Percentiles rank a stretch among this genome's conserved stretches.
These are phyloP conservation scores for Pogonomyrmex barbatus DNA, from an alignment of 1,140 invertebrate genomes.

Conservation along the genomic window DNA sequence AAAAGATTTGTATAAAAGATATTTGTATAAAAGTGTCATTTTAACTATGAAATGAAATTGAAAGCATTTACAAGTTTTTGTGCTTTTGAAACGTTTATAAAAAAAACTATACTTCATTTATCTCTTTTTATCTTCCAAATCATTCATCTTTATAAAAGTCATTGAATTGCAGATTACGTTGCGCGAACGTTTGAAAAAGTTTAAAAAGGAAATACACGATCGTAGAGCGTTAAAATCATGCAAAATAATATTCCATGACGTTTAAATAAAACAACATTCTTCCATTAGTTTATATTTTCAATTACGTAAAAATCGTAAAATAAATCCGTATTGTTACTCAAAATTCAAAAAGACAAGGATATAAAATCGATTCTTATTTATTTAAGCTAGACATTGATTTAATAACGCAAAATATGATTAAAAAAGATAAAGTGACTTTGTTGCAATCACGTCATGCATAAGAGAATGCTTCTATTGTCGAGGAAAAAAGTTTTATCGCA, in stretches of 20 bases:
- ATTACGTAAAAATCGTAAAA: neutral
- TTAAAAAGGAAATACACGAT: slow-evolving; percentile 17
- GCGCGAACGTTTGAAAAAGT: slow-evolving; percentile 19
- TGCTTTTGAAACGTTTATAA: slow-evolving; percentile 3
- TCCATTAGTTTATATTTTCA: slow-evolving; percentile 40
- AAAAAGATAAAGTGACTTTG: neutral
- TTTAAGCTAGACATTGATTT: neutral
- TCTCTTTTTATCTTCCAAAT: neutral
- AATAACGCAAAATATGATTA: neutral
- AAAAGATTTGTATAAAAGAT: neutral
- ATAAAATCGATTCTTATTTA: slow-evolving; percentile 13
- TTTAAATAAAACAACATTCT: slow-evolving; percentile 40
- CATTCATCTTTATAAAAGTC: slow-evolving; percentile 26
- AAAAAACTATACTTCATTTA: slow-evolving; percentile 24
- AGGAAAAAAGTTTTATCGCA: slow-evolving; percentile 9
- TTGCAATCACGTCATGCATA: neutral
- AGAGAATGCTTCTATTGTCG: neutral
- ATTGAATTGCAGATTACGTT: slow-evolving; percentile 21
- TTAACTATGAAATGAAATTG: neutral
- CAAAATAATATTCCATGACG: slow-evolving; percentile 41
- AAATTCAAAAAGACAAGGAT: slow-evolving; percentile 3
- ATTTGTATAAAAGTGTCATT: neutral
- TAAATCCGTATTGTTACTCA: neutral
- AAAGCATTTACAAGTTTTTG: slow-evolving; percentile 9
- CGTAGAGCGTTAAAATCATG: slow-evolving; percentile 31